Conservation (phyloP, 2,113 vertebrate species). For the Butorides virescens region DNA sequence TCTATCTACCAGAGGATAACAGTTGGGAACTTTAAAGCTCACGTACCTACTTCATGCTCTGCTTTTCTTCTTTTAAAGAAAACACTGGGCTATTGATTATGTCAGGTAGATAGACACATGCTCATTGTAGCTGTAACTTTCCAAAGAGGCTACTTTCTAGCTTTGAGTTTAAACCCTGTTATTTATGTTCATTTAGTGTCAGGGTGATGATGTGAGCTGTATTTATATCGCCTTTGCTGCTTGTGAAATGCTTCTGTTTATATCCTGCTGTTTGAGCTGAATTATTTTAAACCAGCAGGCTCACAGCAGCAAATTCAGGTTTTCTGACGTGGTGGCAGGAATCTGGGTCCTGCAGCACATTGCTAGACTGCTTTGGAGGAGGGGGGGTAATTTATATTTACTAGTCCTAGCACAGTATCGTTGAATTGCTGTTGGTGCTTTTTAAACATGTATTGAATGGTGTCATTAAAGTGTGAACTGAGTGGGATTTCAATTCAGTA, state of each 20-base stretch:
- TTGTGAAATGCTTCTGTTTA: constrained; percentile 32
- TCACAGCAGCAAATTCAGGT: background rate
- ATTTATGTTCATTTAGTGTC: constrained; percentile 3
- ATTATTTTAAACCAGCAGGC: constrained; percentile 21
- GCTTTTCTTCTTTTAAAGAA: background rate
- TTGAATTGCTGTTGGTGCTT: background rate
- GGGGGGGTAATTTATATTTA: background rate
- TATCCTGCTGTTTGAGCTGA: background rate
- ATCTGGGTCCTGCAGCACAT: background rate
- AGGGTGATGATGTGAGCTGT: background rate
- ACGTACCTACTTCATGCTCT: background rate
- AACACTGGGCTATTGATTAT: background rate
- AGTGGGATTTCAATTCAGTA: background rate
- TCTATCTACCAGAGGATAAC: background rate
- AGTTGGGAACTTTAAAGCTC: background rate
- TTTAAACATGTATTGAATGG: background rate
- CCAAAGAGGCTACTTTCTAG: background rate
- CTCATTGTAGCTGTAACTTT: background rate
- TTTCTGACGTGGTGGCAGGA: background rate
- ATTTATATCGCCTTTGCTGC: background rate
- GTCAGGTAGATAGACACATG: background rate
- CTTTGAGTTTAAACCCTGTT: constrained; percentile 17
- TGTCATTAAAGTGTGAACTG: background rate
- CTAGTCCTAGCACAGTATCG: background rate
- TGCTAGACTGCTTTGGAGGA: background rate